phyloP scores from a whole-genome alignment of 2,888 invertebrate genomes.

The Calephelis perditalis region DNA sequence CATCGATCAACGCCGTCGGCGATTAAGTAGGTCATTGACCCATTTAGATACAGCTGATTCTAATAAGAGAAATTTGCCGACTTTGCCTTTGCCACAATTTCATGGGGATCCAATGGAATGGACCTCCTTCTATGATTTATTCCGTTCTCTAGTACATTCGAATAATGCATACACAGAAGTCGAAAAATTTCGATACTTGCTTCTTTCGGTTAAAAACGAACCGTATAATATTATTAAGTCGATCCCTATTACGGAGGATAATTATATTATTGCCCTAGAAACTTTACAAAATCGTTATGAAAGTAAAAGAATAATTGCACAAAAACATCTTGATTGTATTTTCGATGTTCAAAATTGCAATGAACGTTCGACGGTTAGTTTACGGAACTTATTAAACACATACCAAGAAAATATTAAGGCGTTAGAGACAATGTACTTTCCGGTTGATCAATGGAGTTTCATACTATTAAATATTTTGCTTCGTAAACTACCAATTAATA shows the following conservation, averaged over 20 bases:
- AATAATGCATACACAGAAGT: neutral
- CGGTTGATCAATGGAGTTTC: no score
- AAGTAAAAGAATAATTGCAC: neutral
- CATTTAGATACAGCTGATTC: no score
- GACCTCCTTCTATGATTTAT: neutral
- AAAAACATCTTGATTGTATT: conserved; percentile 2
- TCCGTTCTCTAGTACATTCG: neutral
- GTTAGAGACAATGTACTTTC: no score
- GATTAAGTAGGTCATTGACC: no score
- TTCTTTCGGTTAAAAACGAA: neutral
- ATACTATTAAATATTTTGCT: no score
- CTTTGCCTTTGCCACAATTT: neutral
- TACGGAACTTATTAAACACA: conserved; percentile 2
- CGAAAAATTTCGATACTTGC: neutral
- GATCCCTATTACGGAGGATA: neutral
- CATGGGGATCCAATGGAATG: neutral
- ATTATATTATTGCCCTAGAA: conserved; percentile 3
- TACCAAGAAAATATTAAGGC: conserved; percentile 4
- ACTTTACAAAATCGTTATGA: conserved; percentile 1
- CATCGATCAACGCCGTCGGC: no score
- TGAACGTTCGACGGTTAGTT: neutral
- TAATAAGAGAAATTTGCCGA: neutral
- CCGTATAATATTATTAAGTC: conserved; percentile 2
- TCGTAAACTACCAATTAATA: no score
- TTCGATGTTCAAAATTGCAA: neutral